Conservation (phyloP, 2,113 vertebrate genomes). For the Formicarius rufipectus region DNA sequence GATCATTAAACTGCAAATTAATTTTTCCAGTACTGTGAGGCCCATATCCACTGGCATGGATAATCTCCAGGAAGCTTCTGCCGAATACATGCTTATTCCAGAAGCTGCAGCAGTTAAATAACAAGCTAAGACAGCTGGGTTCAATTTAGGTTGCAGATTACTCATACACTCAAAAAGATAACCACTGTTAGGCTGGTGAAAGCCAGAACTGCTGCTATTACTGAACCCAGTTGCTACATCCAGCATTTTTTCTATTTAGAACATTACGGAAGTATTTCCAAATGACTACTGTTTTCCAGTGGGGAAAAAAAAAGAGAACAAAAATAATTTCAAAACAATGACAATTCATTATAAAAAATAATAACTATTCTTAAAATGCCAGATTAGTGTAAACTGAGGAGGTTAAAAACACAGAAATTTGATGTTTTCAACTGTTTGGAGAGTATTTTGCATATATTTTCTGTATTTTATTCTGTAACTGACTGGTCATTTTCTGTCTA, state of each 20-base stretch:
- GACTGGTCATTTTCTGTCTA: background rate
- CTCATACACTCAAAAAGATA: constrained; percentile 10
- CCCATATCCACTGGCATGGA: background rate
- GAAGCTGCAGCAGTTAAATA: constrained; percentile 54
- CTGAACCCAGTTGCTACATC: background rate
- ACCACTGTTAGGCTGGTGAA: background rate
- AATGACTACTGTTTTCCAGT: background rate
- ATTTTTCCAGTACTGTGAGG: background rate
- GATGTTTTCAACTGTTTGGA: background rate
- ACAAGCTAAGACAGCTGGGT: constrained; percentile 60
- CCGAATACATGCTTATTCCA: background rate
- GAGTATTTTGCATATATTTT: background rate
- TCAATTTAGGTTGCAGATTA: constrained; percentile 59
- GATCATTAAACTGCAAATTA: background rate
- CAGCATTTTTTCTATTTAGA: background rate
- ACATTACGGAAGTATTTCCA: background rate
- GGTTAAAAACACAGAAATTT: background rate
- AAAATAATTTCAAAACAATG: background rate
- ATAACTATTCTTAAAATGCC: background rate
- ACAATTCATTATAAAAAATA: background rate
- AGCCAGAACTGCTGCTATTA: background rate
- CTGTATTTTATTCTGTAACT: background rate
- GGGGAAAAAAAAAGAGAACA: background rate
- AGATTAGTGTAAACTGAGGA: background rate
- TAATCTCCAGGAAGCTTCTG: constrained; percentile 35